Percentiles rank a stretch among this genome's conserved stretches.
Evolutionary conservation across 2,888 invertebrate genomes (phyloP).

Genomic region (Pandemis corylana): DNA sequence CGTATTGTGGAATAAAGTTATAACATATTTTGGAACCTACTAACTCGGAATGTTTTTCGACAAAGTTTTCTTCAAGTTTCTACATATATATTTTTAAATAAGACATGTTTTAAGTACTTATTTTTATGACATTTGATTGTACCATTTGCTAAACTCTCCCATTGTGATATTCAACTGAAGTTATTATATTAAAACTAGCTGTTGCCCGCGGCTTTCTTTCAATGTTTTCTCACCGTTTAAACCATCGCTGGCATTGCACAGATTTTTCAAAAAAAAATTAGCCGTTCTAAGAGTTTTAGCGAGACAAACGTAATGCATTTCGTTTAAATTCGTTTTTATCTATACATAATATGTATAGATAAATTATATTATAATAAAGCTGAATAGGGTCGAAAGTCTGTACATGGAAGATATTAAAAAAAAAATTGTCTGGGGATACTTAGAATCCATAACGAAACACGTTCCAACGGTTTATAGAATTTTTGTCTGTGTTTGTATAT

Average conservation of each 20-base stretch:
- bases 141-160: neutral
- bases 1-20: slow-evolving; percentile 64
- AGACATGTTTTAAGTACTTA: neutral
- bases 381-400: too few species aligned
- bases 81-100: neutral
- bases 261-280: too few species aligned
- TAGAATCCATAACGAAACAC: too few species aligned
- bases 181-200: neutral
- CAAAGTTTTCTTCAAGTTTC: slow-evolving; percentile 5
- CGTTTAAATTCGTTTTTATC: too few species aligned
- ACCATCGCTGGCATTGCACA: neutral
- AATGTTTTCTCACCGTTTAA: neutral
- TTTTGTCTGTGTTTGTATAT: too few species aligned
- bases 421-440: too few species aligned
- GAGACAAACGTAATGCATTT: too few species aligned
- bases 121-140: neutral
- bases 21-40: slow-evolving; percentile 44
- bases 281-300: too few species aligned
- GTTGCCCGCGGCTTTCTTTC: neutral
- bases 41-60: slow-evolving; percentile 41
- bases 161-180: neutral
- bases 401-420: too few species aligned
- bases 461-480: too few species aligned
- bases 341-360: too few species aligned
- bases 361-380: too few species aligned